Conservation (phyloP, 1,140 invertebrate species). For the Zaprionus gabonicus region DNA sequence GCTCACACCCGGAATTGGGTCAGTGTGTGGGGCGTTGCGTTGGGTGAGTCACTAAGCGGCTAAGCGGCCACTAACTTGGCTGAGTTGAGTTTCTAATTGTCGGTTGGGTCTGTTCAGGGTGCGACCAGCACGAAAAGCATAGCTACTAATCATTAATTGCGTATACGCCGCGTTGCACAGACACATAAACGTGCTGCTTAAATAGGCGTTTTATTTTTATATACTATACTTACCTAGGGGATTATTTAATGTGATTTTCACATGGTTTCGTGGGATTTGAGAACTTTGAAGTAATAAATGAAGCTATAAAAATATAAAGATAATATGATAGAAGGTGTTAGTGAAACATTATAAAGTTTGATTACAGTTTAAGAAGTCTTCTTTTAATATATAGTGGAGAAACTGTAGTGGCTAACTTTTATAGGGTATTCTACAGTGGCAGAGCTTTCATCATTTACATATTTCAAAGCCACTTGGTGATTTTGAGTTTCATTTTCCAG, state of each 20-base stretch:
- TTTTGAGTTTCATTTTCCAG: slow-evolving; percentile 31
- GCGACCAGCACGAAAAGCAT: slow-evolving; percentile 46
- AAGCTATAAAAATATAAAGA: neutral
- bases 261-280: neutral
- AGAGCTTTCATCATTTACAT: neutral
- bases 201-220: slow-evolving; percentile 40
- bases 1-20: slow-evolving; percentile 64
- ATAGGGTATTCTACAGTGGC: neutral
- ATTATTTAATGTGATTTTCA: slow-evolving; percentile 31
- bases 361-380: neutral
- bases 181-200: slow-evolving; percentile 46
- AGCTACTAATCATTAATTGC: slow-evolving; percentile 54
- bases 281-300: neutral
- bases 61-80: slow-evolving; percentile 58
- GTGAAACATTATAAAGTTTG: neutral
- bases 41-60: slow-evolving; percentile 60
- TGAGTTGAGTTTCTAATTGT: slow-evolving; percentile 68
- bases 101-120: slow-evolving; percentile 43
- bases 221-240: slow-evolving; percentile 8
- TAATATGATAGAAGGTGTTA: too few relatives aligned
- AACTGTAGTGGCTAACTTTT: neutral
- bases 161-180: slow-evolving; percentile 41
- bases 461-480: neutral
- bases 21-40: slow-evolving; percentile 55
- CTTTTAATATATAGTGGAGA: neutral